phyloP scores from a whole-genome alignment of 2,797 vertebrate species.

The Esox masquinongy region DNA sequence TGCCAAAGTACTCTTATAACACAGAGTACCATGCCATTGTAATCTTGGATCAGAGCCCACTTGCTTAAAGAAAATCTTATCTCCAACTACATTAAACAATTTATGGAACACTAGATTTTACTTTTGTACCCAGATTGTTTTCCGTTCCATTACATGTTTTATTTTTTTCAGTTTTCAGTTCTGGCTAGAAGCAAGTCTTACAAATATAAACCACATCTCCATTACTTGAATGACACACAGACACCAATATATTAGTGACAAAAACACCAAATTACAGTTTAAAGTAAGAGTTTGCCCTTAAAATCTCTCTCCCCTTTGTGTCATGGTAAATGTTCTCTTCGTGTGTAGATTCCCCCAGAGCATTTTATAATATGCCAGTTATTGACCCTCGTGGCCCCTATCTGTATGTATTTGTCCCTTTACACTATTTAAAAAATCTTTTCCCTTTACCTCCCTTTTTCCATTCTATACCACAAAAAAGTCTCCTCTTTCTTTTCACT shows the following conservation, averaged over 20 bases:
- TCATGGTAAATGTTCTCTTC: conserved; percentile 23
- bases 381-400: conserved; percentile 13
- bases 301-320: conserved; percentile 2
- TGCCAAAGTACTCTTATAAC: too few species aligned
- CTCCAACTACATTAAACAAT: too few species aligned
- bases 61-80: too few species aligned
- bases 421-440: conserved; percentile 31
- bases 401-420: conserved; percentile 16
- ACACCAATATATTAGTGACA: neutral
- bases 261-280: neutral
- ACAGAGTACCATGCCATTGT: too few species aligned
- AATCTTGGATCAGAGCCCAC: too few species aligned
- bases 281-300: neutral
- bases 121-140: too few species aligned
- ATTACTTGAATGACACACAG: neutral
- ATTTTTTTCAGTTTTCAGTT: too few species aligned
- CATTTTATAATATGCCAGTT: conserved; percentile 17
- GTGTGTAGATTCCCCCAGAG: neutral
- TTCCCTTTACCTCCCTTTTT: conserved; percentile 14
- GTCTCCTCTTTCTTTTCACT: conserved; percentile 6
- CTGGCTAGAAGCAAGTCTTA: too few species aligned
- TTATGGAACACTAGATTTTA: too few species aligned
- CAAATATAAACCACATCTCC: too few species aligned
- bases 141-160: too few species aligned
- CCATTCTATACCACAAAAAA: neutral